Evolutionary conservation across 2,113 vertebrate genomes (phyloP).

Genomic region (Anthoscopus minutus): DNA sequence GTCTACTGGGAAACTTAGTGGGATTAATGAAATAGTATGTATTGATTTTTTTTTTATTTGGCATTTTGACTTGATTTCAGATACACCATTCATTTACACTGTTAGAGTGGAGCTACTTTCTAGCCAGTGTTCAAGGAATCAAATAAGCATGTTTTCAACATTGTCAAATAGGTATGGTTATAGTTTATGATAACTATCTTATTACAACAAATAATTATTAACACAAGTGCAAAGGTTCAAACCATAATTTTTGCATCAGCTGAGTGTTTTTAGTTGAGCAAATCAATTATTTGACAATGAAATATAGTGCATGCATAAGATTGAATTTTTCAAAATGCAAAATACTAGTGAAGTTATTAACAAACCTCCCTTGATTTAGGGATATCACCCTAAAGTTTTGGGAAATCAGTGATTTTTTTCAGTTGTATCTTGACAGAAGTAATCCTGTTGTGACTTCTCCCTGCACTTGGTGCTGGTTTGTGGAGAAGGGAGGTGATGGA

Average conservation of each 20-base stretch:
- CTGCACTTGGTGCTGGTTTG: background rate
- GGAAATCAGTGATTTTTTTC: background rate
- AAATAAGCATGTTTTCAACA: background rate
- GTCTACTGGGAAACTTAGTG: slow-evolving; percentile 84
- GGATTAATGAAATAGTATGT: slow-evolving; percentile 96
- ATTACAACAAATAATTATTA: background rate
- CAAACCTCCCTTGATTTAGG: background rate
- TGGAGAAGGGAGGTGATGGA: background rate
- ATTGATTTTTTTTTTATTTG: background rate
- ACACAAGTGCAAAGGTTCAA: background rate
- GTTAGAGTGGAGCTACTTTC: background rate
- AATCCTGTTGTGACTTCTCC: background rate
- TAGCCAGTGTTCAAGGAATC: background rate
- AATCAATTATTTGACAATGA: background rate
- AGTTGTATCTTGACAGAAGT: background rate
- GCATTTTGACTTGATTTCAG: background rate
- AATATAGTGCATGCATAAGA: background rate
- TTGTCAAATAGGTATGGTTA: background rate
- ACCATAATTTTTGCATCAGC: background rate
- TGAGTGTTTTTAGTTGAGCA: background rate
- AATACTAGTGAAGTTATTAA: background rate
- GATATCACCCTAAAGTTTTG: background rate
- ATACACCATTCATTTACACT: background rate
- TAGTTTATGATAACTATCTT: background rate
- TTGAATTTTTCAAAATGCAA: background rate